Percentiles rank a stretch among this genome's conserved stretches.
These are phyloP conservation scores for Muscina levida DNA, from an alignment of 2,888 invertebrate genomes.

Conservation along the genomic window DNA sequence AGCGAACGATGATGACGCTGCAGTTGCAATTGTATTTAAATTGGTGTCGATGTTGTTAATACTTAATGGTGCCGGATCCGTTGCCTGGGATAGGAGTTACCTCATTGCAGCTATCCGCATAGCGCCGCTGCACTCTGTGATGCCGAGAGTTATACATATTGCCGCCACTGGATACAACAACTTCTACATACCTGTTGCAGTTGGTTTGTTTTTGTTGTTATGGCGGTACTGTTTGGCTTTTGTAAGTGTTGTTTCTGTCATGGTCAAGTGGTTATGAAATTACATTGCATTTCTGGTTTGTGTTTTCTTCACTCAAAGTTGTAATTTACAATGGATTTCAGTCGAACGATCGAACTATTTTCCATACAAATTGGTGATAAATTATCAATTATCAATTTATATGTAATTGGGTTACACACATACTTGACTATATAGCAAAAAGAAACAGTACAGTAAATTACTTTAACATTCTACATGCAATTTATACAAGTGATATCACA, in stretches of 20 bases:
- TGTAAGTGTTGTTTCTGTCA: constrained; percentile 68
- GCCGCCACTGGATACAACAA: background rate
- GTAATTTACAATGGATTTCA: constrained; percentile 28
- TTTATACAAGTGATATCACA: background rate
- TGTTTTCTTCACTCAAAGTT: constrained; percentile 23
- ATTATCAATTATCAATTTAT: constrained; percentile 32
- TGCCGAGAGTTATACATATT: constrained; percentile 9
- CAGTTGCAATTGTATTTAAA: constrained; percentile 2
- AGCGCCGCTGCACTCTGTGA: background rate
- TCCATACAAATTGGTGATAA: constrained; percentile 45
- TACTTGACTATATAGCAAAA: background rate
- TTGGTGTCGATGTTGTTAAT: constrained; percentile 67
- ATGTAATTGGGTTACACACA: background rate
- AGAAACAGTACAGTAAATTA: background rate
- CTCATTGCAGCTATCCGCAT: constrained; percentile 34
- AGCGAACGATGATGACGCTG: background rate
- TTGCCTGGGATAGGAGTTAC: constrained; percentile 62
- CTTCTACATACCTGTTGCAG: background rate
- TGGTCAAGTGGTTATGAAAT: constrained; percentile 72
- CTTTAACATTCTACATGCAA: background rate
- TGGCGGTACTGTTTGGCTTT: background rate
- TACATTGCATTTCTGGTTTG: constrained; percentile 40
- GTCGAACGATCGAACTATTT: constrained; percentile 25
- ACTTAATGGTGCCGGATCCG: constrained; percentile 56
- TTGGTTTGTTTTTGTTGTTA: constrained; percentile 3